Conservation (phyloP, 2,888 invertebrate genomes). For the Pheosia gnoma region DNA sequence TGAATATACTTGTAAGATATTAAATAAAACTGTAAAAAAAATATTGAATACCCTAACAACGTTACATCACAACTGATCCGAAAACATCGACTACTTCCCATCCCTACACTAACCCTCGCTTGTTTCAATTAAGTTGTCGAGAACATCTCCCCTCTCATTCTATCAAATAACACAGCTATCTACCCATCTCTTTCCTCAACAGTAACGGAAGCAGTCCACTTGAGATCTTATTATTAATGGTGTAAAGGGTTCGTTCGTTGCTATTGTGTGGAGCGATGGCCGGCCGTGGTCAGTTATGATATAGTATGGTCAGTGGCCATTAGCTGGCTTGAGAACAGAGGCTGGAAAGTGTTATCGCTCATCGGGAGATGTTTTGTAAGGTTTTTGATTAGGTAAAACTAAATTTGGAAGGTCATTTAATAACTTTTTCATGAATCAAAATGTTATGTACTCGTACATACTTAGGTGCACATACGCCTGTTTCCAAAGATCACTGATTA, state of each 20-base stretch:
- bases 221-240: constrained; percentile 73
- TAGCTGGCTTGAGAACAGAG: constrained; percentile 3
- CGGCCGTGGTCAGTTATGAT: constrained; percentile 1
- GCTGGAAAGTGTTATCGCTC: not conserved
- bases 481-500: too few species aligned
- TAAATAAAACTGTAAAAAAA: too few species aligned
- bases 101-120: constrained; percentile 49
- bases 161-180: constrained; percentile 18
- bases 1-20: too few species aligned
- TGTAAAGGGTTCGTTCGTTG: constrained; percentile 54
- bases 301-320: not conserved
- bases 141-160: constrained; percentile 46
- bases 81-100: constrained; percentile 37
- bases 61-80: not conserved
- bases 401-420: not conserved
- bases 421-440: not conserved
- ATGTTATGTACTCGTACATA: too few species aligned
- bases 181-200: constrained; percentile 45
- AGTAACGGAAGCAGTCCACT: constrained; percentile 71
- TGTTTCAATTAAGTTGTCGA: constrained; percentile 78
- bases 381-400: not conserved
- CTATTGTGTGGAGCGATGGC: constrained; percentile 15
- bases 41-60: not conserved
- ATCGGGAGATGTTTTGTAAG: not conserved
- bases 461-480: too few species aligned